Conservation (phyloP, 2,888 invertebrate genomes). For the Cancer borealis region DNA sequence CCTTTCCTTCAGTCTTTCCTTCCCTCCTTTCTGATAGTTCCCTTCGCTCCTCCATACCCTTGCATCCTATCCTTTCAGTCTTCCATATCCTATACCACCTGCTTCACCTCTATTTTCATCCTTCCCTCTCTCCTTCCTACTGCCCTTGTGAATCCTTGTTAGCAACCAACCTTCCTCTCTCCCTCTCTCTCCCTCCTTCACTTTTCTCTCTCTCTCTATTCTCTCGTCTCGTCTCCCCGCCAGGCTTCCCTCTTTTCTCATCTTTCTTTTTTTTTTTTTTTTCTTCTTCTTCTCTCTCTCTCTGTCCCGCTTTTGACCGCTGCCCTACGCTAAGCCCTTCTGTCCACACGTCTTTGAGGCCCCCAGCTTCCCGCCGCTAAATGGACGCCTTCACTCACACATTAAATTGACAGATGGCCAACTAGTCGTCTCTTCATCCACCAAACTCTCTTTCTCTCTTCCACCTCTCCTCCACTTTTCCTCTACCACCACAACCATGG, state of each 20-base stretch:
- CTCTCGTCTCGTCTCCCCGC: conserved; percentile 11
- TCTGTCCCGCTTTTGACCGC: conserved; percentile 66
- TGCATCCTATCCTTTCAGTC: neutral
- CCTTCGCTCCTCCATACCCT: neutral
- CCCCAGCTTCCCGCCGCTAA: conserved; percentile 58
- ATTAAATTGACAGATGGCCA: conserved; percentile 70
- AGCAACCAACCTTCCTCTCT: neutral
- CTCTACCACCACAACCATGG: neutral
- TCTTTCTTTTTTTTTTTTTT: neutral
- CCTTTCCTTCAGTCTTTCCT: neutral
- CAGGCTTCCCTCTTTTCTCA: conserved; percentile 10
- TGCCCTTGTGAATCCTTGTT: neutral
- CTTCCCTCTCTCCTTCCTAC: neutral
- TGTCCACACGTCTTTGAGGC: conserved; percentile 72
- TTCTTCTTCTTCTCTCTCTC: neutral
- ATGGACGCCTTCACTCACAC: conserved; percentile 71
- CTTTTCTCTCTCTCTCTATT: neutral
- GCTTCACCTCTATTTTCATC: neutral
- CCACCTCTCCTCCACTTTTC: neutral
- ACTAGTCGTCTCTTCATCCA: conserved; percentile 45
- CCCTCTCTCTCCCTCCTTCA: neutral
- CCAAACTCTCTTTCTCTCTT: neutral
- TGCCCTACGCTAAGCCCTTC: conserved; percentile 71
- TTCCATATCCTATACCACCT: neutral
- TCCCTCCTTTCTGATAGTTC: neutral